Conservation (phyloP, 2,888 invertebrate genomes). For the Rhopalosiphum nymphaeae region DNA sequence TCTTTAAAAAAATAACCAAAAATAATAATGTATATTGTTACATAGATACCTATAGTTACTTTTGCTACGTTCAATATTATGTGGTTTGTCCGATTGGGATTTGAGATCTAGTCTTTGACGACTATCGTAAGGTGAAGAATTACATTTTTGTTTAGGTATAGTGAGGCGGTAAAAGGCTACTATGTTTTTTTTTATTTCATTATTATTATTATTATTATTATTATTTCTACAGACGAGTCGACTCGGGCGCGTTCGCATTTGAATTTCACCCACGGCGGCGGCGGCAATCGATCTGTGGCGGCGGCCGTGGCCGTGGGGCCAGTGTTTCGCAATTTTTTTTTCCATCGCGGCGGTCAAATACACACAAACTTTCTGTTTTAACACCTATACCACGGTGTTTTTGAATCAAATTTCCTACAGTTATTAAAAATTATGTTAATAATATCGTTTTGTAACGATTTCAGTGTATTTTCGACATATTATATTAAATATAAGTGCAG, state of each 20-base stretch:
- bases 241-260: slow-evolving; percentile 40
- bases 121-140: not conserved
- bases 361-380: not conserved
- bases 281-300: slow-evolving; percentile 29
- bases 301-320: slow-evolving; percentile 36
- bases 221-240: not conserved
- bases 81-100: not conserved
- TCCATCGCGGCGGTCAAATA: not conserved
- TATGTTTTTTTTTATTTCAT: not conserved
- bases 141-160: not conserved
- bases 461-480: not conserved
- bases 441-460: not conserved
- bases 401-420: not conserved
- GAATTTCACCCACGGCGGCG: slow-evolving; percentile 19
- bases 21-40: not conserved
- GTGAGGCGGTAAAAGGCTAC: not conserved
- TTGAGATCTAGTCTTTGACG: not conserved
- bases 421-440: not conserved
- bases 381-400: not conserved
- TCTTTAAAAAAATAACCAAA: not conserved
- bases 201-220: not conserved
- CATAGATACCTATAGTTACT: not conserved
- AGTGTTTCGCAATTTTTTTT: slow-evolving; percentile 43
- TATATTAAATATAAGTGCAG: not conserved
- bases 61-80: not conserved